phyloP scores from a whole-genome alignment of 2,888 invertebrate genomes.

The Dolichomitus sp. region DNA sequence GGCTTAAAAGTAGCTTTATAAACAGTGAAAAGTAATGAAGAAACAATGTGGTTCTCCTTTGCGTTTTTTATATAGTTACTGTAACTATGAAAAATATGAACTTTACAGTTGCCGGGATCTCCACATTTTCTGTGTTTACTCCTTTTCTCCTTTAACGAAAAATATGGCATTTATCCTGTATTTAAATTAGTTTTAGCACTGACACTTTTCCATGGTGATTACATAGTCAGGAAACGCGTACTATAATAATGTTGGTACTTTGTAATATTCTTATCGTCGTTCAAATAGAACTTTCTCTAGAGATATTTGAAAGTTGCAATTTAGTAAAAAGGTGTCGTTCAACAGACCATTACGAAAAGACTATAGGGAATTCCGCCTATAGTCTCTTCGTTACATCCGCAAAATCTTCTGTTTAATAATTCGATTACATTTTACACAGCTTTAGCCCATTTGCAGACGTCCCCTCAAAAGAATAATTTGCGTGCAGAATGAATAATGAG shows the following conservation, averaged over 20 bases:
- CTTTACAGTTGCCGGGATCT: too few species aligned
- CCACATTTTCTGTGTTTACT: background rate
- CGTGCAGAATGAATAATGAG: conserved; percentile 52
- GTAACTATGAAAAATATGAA: too few species aligned
- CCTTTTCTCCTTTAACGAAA: background rate
- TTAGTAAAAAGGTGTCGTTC: background rate
- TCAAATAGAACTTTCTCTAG: background rate
- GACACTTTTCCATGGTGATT: background rate
- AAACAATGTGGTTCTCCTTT: too few species aligned
- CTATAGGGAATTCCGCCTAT: background rate
- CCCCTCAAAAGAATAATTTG: conserved; percentile 25
- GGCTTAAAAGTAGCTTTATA: too few species aligned
- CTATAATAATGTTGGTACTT: background rate
- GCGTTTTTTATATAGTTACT: too few species aligned
- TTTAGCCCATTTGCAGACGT: conserved; percentile 40
- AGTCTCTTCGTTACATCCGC: background rate
- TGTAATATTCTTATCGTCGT: background rate
- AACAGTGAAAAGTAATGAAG: too few species aligned
- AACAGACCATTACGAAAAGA: background rate
- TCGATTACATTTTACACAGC: conserved; percentile 30
- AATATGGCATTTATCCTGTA: background rate
- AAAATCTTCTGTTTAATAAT: conserved; percentile 5
- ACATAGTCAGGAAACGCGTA: background rate
- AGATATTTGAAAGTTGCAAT: background rate
- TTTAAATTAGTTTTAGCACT: background rate